Evolutionary conservation across 2,113 vertebrate species (phyloP).

Genomic region (Oplegnathus fasciatus): DNA sequence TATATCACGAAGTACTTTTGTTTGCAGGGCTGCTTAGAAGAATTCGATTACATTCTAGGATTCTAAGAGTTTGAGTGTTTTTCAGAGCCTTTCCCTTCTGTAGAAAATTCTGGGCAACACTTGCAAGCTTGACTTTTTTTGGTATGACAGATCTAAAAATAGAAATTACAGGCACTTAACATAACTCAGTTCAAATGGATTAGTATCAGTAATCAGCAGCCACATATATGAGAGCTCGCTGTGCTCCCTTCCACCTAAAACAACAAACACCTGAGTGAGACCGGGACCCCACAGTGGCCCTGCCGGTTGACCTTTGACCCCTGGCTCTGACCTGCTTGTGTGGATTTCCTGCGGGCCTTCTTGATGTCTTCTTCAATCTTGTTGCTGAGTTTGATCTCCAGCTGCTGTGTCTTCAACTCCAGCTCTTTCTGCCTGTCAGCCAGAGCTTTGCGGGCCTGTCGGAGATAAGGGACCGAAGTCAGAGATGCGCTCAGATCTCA

Average conservation of each 20-base stretch:
- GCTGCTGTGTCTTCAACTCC: slow-evolving; percentile 96
- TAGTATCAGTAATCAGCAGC: not conserved
- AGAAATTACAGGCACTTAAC: not conserved
- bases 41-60: too few species aligned
- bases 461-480: slow-evolving; percentile 13
- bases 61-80: not conserved
- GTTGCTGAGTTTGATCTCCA: slow-evolving; percentile 96
- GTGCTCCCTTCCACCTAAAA: not conserved
- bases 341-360: slow-evolving; percentile 97
- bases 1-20: too few species aligned
- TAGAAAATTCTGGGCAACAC: not conserved
- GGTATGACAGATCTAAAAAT: not conserved
- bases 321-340: slow-evolving; percentile 92
- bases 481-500: not conserved
- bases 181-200: not conserved
- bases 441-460: slow-evolving; percentile 93
- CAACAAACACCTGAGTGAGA: slow-evolving; percentile 38
- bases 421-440: slow-evolving; percentile 96
- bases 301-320: slow-evolving; percentile 50
- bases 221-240: not conserved
- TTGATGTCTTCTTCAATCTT: slow-evolving; percentile 99
- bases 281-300: not conserved
- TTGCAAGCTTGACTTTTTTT: not conserved
- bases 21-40: too few species aligned
- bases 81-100: not conserved